Percentiles rank a stretch among this genome's conserved stretches.
These are phyloP conservation scores for Drosophila infuscata DNA, from an alignment of 2,888 invertebrate genomes.

Conservation along the genomic window DNA sequence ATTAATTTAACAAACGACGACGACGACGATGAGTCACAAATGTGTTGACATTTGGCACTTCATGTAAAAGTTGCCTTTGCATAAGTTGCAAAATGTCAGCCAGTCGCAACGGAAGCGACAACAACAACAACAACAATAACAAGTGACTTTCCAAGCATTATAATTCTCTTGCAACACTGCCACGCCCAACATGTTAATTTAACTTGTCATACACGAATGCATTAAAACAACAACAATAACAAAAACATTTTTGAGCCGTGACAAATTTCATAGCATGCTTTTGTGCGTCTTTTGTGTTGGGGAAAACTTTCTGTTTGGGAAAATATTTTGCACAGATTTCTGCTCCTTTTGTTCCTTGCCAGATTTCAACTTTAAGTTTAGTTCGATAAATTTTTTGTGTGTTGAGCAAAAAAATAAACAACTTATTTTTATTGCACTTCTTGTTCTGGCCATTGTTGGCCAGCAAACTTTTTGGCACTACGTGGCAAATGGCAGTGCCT, in stretches of 20 bases:
- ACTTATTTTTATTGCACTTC: constrained; percentile 51
- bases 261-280: constrained; percentile 61
- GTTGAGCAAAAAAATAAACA: constrained; percentile 5
- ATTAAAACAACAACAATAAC: constrained; percentile 42
- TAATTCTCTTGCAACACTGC: constrained; percentile 18
- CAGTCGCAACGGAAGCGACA: constrained; percentile 33
- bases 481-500: constrained; percentile 17
- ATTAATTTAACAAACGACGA: constrained; percentile 59
- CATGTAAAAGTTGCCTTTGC: constrained; percentile 58
- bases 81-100: constrained; percentile 56
- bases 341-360: constrained; percentile 9
- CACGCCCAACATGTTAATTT: constrained; percentile 71
- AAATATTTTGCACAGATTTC: constrained; percentile 15
- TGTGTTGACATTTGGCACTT: constrained; percentile 75
- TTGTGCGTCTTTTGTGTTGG: constrained; percentile 37
- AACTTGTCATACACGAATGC: constrained; percentile 68
- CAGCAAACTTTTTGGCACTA: constrained; percentile 37
- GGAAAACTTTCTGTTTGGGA: neutral
- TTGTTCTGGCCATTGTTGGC: constrained; percentile 27
- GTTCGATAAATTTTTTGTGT: constrained; percentile 26
- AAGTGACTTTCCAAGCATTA: constrained; percentile 49
- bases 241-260: constrained; percentile 26
- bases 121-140: constrained; percentile 21
- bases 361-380: constrained; percentile 51
- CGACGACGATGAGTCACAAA: constrained; percentile 61